Evolutionary conservation across 1,140 invertebrate species (phyloP).

Genomic region (Calliopsis andreniformis): DNA sequence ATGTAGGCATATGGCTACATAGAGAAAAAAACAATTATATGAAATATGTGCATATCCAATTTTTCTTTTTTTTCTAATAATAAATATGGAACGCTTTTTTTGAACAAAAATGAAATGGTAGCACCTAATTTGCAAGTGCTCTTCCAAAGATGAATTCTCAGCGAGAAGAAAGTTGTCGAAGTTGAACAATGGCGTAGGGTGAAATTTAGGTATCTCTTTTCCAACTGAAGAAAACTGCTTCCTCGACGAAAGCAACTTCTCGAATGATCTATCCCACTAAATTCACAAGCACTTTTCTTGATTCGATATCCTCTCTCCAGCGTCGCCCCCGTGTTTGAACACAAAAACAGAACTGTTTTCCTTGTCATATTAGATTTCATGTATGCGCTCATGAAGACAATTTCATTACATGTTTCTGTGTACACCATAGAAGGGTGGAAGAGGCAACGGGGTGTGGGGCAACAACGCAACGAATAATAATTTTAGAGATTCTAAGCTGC

Average conservation of each 20-base stretch:
- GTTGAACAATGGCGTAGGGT: no score
- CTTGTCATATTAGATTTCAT: slow-evolving; percentile 36
- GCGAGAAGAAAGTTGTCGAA: no score
- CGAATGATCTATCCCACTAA: slow-evolving; percentile 23
- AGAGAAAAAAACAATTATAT: no score
- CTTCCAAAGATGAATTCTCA: no score
- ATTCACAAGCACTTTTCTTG: slow-evolving; percentile 31
- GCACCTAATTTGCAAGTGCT: no score
- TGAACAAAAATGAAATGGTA: no score
- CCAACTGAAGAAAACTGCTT: neutral
- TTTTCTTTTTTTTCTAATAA: no score
- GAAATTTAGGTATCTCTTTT: neutral
- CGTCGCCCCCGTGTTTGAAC: slow-evolving; percentile 18
- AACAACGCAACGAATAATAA: neutral
- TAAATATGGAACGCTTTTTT: no score
- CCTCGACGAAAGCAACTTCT: slow-evolving; percentile 9
- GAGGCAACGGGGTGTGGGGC: no score
- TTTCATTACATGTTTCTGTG: slow-evolving; percentile 18
- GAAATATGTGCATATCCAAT: no score
- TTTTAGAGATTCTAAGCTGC: neutral
- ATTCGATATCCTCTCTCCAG: slow-evolving; percentile 18
- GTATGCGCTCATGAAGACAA: slow-evolving; percentile 7
- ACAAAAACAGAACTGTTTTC: slow-evolving; percentile 31
- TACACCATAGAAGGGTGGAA: neutral
- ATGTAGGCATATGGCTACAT: no score